These are phyloP conservation scores for Chloromyia formosa DNA, from an alignment of 2,888 invertebrate species.

Conservation along the genomic window DNA sequence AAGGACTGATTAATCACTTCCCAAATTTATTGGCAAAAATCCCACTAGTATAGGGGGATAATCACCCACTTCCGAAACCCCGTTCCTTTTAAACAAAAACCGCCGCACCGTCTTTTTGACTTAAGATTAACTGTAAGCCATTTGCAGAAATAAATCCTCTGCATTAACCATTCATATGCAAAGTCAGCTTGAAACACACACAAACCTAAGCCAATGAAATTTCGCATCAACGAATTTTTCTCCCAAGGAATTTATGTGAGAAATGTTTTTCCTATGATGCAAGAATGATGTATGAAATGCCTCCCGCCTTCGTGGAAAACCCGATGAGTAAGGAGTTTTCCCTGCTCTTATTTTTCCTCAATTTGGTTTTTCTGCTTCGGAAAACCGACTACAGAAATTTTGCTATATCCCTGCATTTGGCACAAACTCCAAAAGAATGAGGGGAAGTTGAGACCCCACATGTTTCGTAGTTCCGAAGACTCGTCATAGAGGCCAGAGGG, in stretches of 20 bases:
- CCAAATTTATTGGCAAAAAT: too few relatives aligned
- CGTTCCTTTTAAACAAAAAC: too few relatives aligned
- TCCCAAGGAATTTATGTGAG: constrained; percentile 38
- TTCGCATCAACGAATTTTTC: constrained; percentile 7
- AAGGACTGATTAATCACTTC: too few relatives aligned
- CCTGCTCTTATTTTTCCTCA: not conserved
- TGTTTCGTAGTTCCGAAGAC: constrained; percentile 3
- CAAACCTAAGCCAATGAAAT: constrained; percentile 7
- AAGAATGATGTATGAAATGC: constrained; percentile 10
- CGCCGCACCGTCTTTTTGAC: not conserved
- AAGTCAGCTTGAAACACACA: constrained; percentile 25
- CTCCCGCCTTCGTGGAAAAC: not conserved
- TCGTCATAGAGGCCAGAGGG: too few relatives aligned
- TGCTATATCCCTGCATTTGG: not conserved
- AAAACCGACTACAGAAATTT: too few relatives aligned
- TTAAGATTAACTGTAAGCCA: constrained; percentile 19
- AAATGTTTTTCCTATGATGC: constrained; percentile 23
- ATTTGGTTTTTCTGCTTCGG: too few relatives aligned
- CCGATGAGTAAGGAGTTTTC: constrained; percentile 15
- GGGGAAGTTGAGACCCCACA: not conserved
- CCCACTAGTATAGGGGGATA: too few relatives aligned
- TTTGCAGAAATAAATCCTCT: constrained; percentile 7
- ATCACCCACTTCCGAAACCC: too few relatives aligned
- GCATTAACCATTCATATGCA: constrained; percentile 9
- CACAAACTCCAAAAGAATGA: not conserved